These are phyloP conservation scores for Reticulitermes speratus DNA, from an alignment of 1,140 invertebrate genomes.

Conservation along the genomic window DNA sequence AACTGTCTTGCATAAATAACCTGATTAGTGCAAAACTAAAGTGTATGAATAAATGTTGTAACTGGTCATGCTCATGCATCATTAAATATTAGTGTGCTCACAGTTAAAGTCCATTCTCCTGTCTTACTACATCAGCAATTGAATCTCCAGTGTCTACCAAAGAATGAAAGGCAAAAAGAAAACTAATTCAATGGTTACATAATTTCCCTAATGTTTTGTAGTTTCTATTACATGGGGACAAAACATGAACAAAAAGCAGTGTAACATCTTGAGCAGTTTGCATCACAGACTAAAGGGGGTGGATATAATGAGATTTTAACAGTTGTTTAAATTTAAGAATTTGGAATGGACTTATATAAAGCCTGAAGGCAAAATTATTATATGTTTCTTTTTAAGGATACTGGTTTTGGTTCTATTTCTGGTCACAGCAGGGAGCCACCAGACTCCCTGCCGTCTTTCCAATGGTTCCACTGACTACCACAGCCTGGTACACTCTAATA, in stretches of 20 bases:
- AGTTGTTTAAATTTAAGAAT: conserved; percentile 30
- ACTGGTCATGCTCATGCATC: too few species aligned
- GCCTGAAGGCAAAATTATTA: conserved; percentile 21
- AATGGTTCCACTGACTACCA: conserved; percentile 27
- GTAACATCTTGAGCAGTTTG: background rate
- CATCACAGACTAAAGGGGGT: background rate
- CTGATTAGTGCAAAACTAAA: too few species aligned
- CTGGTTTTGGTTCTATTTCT: conserved; percentile 42
- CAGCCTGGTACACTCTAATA: conserved; percentile 4
- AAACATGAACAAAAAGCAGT: background rate
- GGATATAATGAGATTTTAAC: conserved; percentile 26
- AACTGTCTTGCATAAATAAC: too few species aligned
- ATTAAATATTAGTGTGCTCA: background rate
- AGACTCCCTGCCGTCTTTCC: conserved; percentile 25
- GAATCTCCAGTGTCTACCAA: conserved; percentile 22
- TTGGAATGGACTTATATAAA: background rate
- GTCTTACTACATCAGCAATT: background rate
- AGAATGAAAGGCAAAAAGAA: background rate
- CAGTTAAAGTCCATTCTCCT: background rate
- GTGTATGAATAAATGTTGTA: too few species aligned
- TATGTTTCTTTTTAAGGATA: conserved; percentile 15
- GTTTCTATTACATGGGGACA: background rate
- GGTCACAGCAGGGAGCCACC: conserved; percentile 39
- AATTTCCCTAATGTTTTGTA: background rate
- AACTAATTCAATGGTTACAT: background rate